Evolutionary conservation across 2,797 vertebrate species (phyloP), one percentile per base, ranked within the genome.

Genomic region (Sebastes wilsoni): DNA sequence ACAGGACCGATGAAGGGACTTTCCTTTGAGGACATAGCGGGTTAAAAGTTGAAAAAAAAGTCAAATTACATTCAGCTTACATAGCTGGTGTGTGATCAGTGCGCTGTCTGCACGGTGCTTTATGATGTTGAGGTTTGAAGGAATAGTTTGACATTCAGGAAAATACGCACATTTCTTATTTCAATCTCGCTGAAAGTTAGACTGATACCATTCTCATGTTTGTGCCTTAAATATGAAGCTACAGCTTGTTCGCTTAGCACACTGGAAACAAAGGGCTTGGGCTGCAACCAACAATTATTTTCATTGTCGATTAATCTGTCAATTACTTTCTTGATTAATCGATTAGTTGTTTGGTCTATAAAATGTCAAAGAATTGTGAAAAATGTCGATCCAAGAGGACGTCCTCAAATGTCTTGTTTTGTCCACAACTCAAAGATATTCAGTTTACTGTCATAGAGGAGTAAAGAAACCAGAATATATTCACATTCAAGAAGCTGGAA

Each of bases 41-140:
- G 79, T 67, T 49, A 66, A 78, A 56, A 13, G 18, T 23, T 38
- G 0, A 7, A 52, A 82, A 82, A 71, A 72, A 77, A 52, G 66
- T 58, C 66, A 65, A 76, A 83, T 84, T 90, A 92, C 90, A 93
- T 94, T 94, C 92, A 85, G 84, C 84, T 81, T 84, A 86, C 72
- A 59, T 55, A 90, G 92, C 89, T 88, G 87, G 89, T 88, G 86
- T 83, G 83, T 78, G 64, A 38, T 80, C 81, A 82, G 86, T 81
- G 87, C 85, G 77, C 59, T 22, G 42, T 79, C 69, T 79, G 81
- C 83, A 79, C 69, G 58, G 66, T 38, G 81, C 74, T 80, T 38
- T 61, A 55, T 59, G 65, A 82, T 36, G 74, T 12, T 61, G 81
- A 75, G n/a, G 28, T 64, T 54, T 23, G 52, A 72, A 72, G 23